Percentiles rank a stretch among this genome's conserved stretches.
These are phyloP conservation scores for Clupea harengus DNA, from an alignment of 2,113 vertebrate species.

Conservation along the genomic window DNA sequence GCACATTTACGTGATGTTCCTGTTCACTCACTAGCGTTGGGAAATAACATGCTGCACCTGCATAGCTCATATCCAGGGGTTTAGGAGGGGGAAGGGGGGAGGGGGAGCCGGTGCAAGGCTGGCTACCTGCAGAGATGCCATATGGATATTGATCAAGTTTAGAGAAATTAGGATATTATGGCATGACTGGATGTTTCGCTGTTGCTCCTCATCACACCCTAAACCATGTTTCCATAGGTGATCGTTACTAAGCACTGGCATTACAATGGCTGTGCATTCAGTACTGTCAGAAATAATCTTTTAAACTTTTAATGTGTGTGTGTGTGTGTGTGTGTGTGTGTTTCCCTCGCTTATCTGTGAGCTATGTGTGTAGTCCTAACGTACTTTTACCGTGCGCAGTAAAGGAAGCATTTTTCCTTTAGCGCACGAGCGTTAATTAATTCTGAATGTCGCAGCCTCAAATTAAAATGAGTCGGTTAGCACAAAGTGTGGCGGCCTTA, in stretches of 20 bases:
- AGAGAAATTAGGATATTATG: not conserved
- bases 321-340: slow-evolving; percentile 41
- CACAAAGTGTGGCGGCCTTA: slow-evolving; percentile 68
- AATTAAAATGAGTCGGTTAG: slow-evolving; percentile 70
- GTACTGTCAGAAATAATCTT: slow-evolving; percentile 10
- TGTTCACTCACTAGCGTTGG: not conserved
- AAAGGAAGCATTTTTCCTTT: slow-evolving; percentile 7
- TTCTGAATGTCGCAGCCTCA: slow-evolving; percentile 71
- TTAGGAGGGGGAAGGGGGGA: not conserved
- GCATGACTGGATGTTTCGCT: not conserved
- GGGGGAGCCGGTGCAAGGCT: not conserved
- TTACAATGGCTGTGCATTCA: not conserved
- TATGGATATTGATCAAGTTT: not conserved
- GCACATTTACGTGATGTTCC: slow-evolving; percentile 62
- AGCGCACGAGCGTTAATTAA: slow-evolving; percentile 68
- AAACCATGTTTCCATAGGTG: not conserved
- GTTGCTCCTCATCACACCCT: not conserved
- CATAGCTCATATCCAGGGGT: slow-evolving; percentile 45
- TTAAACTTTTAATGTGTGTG: slow-evolving; percentile 37
- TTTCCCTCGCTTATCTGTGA: not conserved
- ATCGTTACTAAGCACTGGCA: not conserved
- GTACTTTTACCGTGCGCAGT: slow-evolving; percentile 19
- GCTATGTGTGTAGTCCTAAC: not conserved
- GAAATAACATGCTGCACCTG: slow-evolving; percentile 47
- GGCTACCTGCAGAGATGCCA: not conserved